Conservation (phyloP, 2,797 vertebrate species). For the Momotus momota region DNA sequence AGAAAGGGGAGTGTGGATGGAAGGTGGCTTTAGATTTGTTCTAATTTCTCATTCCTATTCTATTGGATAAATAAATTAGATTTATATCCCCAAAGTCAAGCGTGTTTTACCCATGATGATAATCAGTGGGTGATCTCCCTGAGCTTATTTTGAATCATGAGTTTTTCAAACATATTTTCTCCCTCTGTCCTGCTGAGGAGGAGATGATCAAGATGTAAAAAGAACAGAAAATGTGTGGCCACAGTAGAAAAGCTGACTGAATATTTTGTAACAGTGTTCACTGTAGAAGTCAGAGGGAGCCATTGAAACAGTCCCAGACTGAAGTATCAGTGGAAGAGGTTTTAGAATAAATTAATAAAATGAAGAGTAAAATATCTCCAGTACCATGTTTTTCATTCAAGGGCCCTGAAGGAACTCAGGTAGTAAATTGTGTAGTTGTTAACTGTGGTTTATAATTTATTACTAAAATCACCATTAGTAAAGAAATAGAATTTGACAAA, state of each 20-base stretch:
- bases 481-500: slow-evolving; percentile 4
- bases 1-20: fast-evolving
- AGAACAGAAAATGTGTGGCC: neutral
- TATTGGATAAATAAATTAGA: neutral
- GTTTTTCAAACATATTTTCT: neutral
- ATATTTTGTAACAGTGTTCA: neutral
- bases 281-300: neutral
- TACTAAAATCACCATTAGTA: neutral
- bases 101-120: neutral
- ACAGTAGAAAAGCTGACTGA: neutral
- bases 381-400: neutral
- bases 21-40: neutral
- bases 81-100: neutral
- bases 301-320: neutral
- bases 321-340: neutral
- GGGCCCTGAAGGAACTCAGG: neutral
- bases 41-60: neutral
- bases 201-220: neutral
- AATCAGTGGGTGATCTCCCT: neutral
- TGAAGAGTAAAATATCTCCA: neutral
- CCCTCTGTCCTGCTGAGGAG: neutral
- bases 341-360: slow-evolving; percentile 46
- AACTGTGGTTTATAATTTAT: slow-evolving; percentile 22
- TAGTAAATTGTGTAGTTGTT: slow-evolving; percentile 38
- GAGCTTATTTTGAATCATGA: neutral